Conservation (phyloP, 2,113 vertebrate species). For the Peromyscus californicus region DNA sequence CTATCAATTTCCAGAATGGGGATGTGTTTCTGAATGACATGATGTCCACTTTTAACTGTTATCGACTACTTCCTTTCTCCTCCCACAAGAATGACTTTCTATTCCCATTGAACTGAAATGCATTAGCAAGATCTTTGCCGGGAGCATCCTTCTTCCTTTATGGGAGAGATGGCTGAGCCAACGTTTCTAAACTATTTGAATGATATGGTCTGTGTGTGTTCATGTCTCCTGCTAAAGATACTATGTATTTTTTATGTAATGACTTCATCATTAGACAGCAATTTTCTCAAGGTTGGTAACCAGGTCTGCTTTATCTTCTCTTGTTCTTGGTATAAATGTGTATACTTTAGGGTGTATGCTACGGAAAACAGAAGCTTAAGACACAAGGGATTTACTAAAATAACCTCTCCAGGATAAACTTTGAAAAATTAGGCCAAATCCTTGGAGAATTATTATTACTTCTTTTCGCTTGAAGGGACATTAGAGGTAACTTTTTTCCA, state of each 20-base stretch:
- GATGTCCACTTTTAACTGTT: slow-evolving; percentile 14
- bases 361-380: not conserved
- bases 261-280: not conserved
- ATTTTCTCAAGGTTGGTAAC: not conserved
- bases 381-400: slow-evolving; percentile 66
- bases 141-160: not conserved
- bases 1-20: not conserved
- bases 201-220: not conserved
- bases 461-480: slow-evolving; percentile 3
- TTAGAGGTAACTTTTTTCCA: slow-evolving; percentile 24
- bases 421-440: slow-evolving; percentile 67
- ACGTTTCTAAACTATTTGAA: not conserved
- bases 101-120: slow-evolving; percentile 20
- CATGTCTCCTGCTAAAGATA: not conserved
- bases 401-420: slow-evolving; percentile 44
- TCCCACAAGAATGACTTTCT: slow-evolving; percentile 18
- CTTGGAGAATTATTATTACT: slow-evolving; percentile 24
- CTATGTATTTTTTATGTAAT: not conserved
- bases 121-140: not conserved
- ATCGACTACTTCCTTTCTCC: not conserved
- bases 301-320: not conserved
- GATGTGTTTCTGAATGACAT: not conserved
- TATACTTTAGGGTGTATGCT: not conserved
- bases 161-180: not conserved
- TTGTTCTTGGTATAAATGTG: not conserved